Base-by-base conservation (phyloP, 2,113 vertebrate genomes). In the Theristicus caerulescens region DNA sequence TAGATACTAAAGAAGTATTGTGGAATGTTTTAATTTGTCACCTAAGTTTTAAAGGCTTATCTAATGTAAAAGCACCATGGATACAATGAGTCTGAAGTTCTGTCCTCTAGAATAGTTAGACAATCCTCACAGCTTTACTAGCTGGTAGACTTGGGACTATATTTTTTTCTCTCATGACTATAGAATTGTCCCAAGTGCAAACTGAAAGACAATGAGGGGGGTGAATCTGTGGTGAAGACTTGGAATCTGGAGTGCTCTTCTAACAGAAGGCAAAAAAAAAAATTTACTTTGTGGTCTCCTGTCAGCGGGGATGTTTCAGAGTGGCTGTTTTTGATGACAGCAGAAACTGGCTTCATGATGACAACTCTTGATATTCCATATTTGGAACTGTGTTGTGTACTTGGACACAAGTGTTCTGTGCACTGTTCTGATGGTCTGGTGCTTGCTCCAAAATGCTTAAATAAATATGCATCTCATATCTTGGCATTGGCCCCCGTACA, bases 11-110 rank as follows among this genome's bases (percentile, higher is more conserved):
- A 61, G 66, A 3, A 72, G 13, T 77, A 22, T 42, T 54, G 62
- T 82, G 25, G 34, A 64, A 54, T 52, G 31, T 65, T 94, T 69
- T 78, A n/a, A 67, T 54, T 87, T 92, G 69, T 85, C 54, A 65
- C 17, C 4, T 16, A 22, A 71, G 52, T 82, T 81, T 76, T 86
- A 72, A 83, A 81, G 27, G 26, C 13, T 65, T 77, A 8, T 13
- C 5, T 83, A 17, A 19, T 72, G 16, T 61, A 65, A 76, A 85
- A 79, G n/a, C 54, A 51, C 21, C 3, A 5, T 20, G 19, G 16
- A 24, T 49, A 49, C n/a, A 57, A 18, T 44, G 27, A 82, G 55
- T 55, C 11, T 69, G 54, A 49, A 54, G 26, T 34, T 42, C 47
- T 79, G n/a, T 55, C 8, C 20, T 77, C n/a, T 44, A 29, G 31